Evolutionary conservation across 2,797 vertebrate species (phyloP).

Genomic region (Arctocebus calabarensis): DNA sequence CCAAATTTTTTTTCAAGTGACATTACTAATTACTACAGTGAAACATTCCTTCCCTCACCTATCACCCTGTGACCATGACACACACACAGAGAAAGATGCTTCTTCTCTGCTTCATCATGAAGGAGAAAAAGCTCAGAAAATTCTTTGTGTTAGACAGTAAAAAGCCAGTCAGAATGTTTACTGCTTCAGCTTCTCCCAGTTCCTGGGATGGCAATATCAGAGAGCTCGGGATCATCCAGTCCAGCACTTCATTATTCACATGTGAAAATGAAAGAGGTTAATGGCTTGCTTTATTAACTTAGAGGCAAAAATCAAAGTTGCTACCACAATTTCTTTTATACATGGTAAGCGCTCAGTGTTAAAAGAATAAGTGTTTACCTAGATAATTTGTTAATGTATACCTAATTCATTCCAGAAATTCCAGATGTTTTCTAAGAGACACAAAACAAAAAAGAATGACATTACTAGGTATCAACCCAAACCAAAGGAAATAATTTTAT

Average conservation of each 20-base stretch:
- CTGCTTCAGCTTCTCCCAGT: background rate
- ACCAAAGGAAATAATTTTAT: background rate
- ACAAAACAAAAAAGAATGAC: background rate
- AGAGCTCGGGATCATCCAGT: fast-evolving
- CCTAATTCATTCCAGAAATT: constrained; percentile 10
- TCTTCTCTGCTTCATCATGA: background rate
- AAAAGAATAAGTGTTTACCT: constrained; percentile 28
- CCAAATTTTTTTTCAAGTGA: background rate
- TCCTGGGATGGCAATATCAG: background rate
- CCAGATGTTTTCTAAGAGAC: background rate
- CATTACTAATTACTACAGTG: background rate
- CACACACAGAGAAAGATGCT: background rate
- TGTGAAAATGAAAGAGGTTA: background rate
- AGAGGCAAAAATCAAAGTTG: background rate
- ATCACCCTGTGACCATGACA: background rate
- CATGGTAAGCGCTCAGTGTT: background rate
- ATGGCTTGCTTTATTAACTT: constrained; percentile 9
- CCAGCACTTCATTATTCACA: background rate
- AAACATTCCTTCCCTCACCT: background rate
- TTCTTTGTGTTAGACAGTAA: background rate
- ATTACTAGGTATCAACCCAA: background rate
- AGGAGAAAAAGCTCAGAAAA: background rate
- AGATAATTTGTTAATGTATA: background rate
- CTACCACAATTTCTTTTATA: background rate
- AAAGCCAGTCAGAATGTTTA: background rate